These are phyloP conservation scores for Pontoporia blainvillei DNA, from an alignment of 2,113 vertebrate species.

Conservation along the genomic window DNA sequence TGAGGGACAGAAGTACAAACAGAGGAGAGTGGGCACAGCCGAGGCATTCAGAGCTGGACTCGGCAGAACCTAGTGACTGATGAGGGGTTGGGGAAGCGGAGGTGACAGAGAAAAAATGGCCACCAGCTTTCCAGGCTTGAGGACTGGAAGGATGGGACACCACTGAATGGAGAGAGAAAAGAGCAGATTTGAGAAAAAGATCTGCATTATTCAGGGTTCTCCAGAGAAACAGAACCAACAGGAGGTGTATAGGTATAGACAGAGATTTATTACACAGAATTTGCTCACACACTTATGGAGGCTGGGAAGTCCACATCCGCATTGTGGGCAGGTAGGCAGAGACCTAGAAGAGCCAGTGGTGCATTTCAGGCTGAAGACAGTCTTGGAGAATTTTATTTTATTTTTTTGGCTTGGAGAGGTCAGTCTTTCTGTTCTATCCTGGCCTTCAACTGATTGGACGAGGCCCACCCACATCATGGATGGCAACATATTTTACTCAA, in stretches of 20 bases:
- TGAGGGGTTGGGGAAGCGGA: accelerated
- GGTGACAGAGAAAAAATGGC: not conserved
- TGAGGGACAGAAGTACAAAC: not conserved
- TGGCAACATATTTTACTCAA: not conserved
- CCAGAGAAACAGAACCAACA: not conserved
- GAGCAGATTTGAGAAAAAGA: no score
- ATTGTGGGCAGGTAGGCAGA: not conserved
- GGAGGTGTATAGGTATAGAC: not conserved
- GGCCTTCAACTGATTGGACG: not conserved
- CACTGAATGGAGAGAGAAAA: not conserved
- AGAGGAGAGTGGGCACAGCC: accelerated
- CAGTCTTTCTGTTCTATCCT: not conserved
- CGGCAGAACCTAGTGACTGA: not conserved
- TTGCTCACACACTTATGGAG: accelerated
- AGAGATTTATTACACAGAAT: not conserved
- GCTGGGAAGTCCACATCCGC: not conserved
- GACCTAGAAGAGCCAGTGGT: not conserved
- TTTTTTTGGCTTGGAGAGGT: not conserved
- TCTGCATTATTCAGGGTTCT: not conserved
- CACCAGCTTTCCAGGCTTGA: not conserved
- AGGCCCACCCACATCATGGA: not conserved
- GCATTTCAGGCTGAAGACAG: not conserved
- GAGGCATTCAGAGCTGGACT: no score
- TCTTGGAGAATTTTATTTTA: not conserved
- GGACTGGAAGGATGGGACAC: not conserved